Evolutionary conservation across 2,888 invertebrate genomes (phyloP), one percentile per base, ranked within the genome.

Genomic region (Pandemis heparana): DNA sequence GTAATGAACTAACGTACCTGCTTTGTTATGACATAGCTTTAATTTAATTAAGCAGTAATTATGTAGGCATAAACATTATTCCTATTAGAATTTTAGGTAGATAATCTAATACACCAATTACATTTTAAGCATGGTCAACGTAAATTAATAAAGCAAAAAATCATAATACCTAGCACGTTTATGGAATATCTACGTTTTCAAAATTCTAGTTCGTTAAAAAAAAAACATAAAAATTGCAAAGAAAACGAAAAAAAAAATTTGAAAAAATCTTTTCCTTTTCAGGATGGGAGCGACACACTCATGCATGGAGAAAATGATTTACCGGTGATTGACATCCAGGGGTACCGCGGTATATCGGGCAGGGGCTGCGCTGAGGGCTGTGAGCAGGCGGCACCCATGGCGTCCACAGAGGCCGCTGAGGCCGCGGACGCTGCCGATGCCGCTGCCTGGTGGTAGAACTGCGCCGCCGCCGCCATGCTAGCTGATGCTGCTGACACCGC

Each of bases 281-380:
- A 79, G 77, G 75, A 64, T 77, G 77, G 77, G 76, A 83, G 80
- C 78, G 81, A 77, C 80, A 70, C 76, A 82, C 77, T 90, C 92
- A 90, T 79, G 82, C 83, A 87, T 85, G 84, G 86, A 87, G 84
- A 85, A 81, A 88, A 91, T 86, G 80, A 95, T 96, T 97, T 96
- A 98, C 98, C 98, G 95, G 98, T 98, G 93, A 98, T 98, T 87
- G 98, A 97, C 98, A 98, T 98, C 98, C 98, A 98, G 65, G 98
- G 98, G 92, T 98, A 98, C 87, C 98, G 96, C 72, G 98, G 98
- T 89, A 98, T 97, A 94, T 98, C 98, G 66, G 98, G 97, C 88
- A 98, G 96, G 74, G 98, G 97, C 91, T 98, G 98, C 77, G 97
- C 97, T 76, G 97, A 96, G 81, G 97, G 96, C 88, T 97, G 97